Evolutionary conservation across 2,113 vertebrate species (phyloP).

Genomic region (Solenodon paradoxus): DNA sequence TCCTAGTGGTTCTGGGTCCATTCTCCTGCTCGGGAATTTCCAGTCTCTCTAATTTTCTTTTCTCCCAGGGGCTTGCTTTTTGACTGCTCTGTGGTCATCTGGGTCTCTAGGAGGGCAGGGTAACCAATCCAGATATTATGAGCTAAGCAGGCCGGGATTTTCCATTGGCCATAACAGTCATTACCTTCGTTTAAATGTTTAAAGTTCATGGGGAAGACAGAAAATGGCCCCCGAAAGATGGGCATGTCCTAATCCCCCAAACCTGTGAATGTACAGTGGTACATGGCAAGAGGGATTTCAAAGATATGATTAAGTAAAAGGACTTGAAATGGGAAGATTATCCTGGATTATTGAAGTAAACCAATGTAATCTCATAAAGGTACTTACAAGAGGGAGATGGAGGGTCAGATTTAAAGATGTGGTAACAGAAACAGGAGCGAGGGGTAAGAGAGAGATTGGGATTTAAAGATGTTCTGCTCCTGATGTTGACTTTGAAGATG

Average conservation of each 20-base stretch:
- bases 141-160: neutral
- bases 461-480: neutral
- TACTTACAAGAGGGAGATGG: neutral
- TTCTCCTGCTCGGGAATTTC: constrained; percentile 6
- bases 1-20: neutral
- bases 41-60: neutral
- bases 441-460: neutral
- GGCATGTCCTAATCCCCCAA: neutral
- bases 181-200: neutral
- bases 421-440: neutral
- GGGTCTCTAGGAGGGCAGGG: neutral
- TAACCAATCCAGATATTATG: neutral
- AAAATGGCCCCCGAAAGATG: neutral
- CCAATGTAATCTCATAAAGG: neutral
- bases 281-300: neutral
- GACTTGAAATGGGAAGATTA: constrained; percentile 18
- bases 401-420: neutral
- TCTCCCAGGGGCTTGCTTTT: neutral
- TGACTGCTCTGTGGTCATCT: neutral
- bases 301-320: constrained; percentile 19
- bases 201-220: neutral
- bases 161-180: neutral
- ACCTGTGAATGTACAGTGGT: neutral
- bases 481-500: neutral
- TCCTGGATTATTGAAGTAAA: neutral